Evolutionary conservation across 2,888 invertebrate genomes (phyloP), one percentile per base, ranked within the genome.

Genomic region (Anaspis maculata): DNA sequence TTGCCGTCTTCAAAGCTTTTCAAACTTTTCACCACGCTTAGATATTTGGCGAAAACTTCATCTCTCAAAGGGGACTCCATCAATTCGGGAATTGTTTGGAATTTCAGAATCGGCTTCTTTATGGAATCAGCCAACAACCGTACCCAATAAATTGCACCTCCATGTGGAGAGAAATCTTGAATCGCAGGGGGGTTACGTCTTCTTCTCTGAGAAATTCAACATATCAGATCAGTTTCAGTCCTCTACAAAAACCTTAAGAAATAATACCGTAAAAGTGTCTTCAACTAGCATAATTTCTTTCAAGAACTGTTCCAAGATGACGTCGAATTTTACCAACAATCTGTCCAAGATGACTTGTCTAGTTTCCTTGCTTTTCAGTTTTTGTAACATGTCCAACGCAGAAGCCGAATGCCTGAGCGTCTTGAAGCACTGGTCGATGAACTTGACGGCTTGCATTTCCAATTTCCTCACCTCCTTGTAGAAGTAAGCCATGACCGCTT

Each of bases 141-240:
- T 9, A 81, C 82, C 92, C 92, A 94, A 59, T 79, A 83, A 42
- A 94, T 85, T 11, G 86, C 74, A 5, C 92, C 90, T 3, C 85
- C 79, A n/a, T 78, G 73, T 0, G 83, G 81, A 0, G 90, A 85
- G 48, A 86, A 83, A 53, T 85, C 76, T 34, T 79, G 76, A 13
- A 83, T 71, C 16, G 86, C 59, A 0, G 85, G 82, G 0, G 87
- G 87, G 41, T 71, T 66, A 41, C 74, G 69, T 14, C 74, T 72
- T 43, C 67, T 74, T 51, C 73, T 74, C 82, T 81, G 47, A 13
- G 56, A 51, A 44, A 46, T 26, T 25, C 6, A 29, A 19, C n/a
- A n/a, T n/a, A n/a, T n/a, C n/a, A n/a, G 10, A 15, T 3, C n/a
- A 30, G 15, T 3, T 21, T 13, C 6, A 19, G 13, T 13, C 11